Percentiles rank a stretch among this genome's conserved stretches.
Evolutionary conservation across 2,888 invertebrate species (phyloP).

Genomic region (Cantharis rufa): DNA sequence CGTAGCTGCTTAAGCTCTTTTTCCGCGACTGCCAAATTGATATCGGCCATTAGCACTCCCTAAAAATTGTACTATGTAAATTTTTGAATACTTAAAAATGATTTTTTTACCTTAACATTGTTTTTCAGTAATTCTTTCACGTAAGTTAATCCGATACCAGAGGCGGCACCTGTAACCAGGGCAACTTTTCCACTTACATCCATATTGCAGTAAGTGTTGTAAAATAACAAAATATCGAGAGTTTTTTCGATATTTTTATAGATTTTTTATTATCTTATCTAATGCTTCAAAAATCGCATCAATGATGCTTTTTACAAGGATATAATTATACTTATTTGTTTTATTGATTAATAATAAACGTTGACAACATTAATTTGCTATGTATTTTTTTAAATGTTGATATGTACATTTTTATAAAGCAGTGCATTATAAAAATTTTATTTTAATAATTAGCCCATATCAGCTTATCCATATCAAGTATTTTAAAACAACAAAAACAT

Average conservation of each 20-base stretch:
- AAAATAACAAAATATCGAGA: background rate
- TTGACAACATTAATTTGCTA: background rate
- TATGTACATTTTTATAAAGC: too few species aligned
- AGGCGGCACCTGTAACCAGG: background rate
- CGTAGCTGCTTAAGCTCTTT: constrained; percentile 65
- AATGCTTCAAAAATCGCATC: background rate
- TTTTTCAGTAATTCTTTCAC: constrained; percentile 7
- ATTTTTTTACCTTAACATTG: constrained; percentile 4
- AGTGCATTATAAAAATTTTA: too few species aligned
- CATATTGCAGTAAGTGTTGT: background rate
- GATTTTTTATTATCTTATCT: background rate
- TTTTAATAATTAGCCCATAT: too few species aligned
- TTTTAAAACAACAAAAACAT: too few species aligned
- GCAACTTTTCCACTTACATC: background rate
- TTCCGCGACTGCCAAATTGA: constrained; percentile 57
- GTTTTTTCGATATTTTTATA: background rate
- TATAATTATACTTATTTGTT: background rate
- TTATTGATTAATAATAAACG: background rate
- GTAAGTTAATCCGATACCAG: background rate
- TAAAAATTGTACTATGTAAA: constrained; percentile 15
- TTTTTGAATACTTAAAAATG: background rate
- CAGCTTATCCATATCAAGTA: too few species aligned
- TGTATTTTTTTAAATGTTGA: too few species aligned
- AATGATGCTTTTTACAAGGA: background rate
- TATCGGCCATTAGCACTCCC: constrained; percentile 47